Percentiles rank a stretch among this genome's conserved stretches.
Evolutionary conservation across 2,888 invertebrate species (phyloP).

Genomic region (Dorcus hopei): DNA sequence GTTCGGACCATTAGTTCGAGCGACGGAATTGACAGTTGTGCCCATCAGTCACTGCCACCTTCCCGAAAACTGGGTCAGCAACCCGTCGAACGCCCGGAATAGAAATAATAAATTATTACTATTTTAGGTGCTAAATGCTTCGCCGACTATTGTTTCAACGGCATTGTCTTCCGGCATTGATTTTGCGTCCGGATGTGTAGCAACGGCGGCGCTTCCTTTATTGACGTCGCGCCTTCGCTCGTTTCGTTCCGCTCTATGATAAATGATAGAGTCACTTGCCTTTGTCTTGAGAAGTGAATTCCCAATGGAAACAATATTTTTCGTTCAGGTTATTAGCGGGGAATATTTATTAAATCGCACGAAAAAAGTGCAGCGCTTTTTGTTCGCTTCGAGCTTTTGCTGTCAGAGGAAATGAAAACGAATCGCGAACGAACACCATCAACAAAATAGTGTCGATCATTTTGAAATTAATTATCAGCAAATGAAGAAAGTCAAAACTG

Average conservation of each 20-base stretch:
- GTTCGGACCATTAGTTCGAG: constrained; percentile 20
- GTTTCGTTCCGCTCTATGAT: too few relatives aligned
- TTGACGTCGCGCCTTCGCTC: too few relatives aligned
- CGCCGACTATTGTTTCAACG: constrained; percentile 1
- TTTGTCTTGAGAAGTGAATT: too few relatives aligned
- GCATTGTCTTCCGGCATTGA: neutral
- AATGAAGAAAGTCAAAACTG: neutral
- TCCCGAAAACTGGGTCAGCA: constrained; percentile 21
- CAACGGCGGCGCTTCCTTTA: too few relatives aligned
- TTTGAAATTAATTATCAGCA: neutral
- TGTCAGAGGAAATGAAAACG: neutral
- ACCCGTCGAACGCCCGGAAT: constrained; percentile 15
- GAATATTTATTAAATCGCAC: too few relatives aligned
- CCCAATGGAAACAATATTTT: too few relatives aligned
- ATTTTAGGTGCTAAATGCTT: constrained; percentile 3
- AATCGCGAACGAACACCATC: neutral
- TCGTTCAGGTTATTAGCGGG: too few relatives aligned
- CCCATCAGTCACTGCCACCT: constrained; percentile 23
- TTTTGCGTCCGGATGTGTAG: too few relatives aligned
- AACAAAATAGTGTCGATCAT: too few relatives aligned
- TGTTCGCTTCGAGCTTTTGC: too few relatives aligned
- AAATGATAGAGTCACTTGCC: too few relatives aligned
- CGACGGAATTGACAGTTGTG: constrained; percentile 24
- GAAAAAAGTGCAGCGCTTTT: too few relatives aligned
- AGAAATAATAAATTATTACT: constrained; percentile 19